phyloP scores from a whole-genome alignment of 2,888 invertebrate species.

The Marronus borbonicus region DNA sequence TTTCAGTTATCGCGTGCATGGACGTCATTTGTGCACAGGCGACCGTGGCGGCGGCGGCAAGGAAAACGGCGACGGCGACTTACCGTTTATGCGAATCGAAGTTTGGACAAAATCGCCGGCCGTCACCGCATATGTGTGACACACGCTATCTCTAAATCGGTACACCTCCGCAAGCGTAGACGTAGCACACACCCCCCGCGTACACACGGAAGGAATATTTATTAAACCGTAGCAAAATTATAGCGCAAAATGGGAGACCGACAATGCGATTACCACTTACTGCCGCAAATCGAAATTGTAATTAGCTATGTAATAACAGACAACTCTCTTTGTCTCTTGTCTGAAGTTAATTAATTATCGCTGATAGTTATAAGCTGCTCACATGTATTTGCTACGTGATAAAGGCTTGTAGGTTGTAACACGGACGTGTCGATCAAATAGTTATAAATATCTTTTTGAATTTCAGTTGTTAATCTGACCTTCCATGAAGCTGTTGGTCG shows the following conservation, averaged over 20 bases:
- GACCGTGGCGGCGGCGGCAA: slow-evolving; percentile 33
- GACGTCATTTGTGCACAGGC: slow-evolving; percentile 37
- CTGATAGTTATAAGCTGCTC: neutral
- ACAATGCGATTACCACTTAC: slow-evolving; percentile 37
- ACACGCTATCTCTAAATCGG: slow-evolving; percentile 36
- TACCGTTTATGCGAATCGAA: slow-evolving; percentile 36
- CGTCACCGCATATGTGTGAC: slow-evolving; percentile 27
- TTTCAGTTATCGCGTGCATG: slow-evolving; percentile 51
- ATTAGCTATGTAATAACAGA: slow-evolving; percentile 30
- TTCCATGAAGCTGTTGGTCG: too few relatives aligned
- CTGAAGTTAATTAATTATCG: slow-evolving; percentile 17
- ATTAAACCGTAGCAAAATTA: slow-evolving; percentile 37
- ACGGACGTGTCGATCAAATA: too few relatives aligned
- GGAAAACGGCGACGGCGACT: slow-evolving; percentile 14
- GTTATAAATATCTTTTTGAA: too few relatives aligned
- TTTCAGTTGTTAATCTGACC: too few relatives aligned
- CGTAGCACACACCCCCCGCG: slow-evolving; percentile 9
- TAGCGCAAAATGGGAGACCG: slow-evolving; percentile 19
- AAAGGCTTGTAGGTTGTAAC: too few relatives aligned
- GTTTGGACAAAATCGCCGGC: slow-evolving; percentile 40
- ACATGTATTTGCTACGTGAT: too few relatives aligned
- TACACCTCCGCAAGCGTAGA: slow-evolving; percentile 16
- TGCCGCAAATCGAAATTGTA: slow-evolving; percentile 36
- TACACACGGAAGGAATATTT: slow-evolving; percentile 23
- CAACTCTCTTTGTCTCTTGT: slow-evolving; percentile 36